phyloP scores from a whole-genome alignment of 1,140 invertebrate genomes.

The Drosophila setifemur region DNA sequence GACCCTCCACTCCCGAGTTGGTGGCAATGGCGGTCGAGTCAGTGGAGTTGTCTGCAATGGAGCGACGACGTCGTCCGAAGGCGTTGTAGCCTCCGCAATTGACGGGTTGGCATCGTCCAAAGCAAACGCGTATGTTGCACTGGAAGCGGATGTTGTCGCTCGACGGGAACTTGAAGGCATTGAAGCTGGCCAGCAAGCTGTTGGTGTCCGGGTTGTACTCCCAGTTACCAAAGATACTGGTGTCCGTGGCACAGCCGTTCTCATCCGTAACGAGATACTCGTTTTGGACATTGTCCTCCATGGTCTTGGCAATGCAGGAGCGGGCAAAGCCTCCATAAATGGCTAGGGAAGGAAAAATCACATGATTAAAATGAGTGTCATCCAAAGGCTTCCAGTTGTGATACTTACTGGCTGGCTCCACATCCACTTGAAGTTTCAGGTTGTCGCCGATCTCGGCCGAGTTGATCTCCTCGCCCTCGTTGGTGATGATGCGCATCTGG shows the following conservation, averaged over 20 bases:
- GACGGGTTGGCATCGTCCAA: conserved; percentile 96
- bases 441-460: conserved; percentile 96
- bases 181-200: conserved; percentile 92
- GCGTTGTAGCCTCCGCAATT: conserved; percentile 96
- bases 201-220: conserved; percentile 92
- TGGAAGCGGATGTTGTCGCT: conserved; percentile 97
- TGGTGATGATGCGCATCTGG: conserved; percentile 94
- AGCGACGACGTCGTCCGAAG: conserved; percentile 90
- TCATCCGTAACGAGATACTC: conserved; percentile 96
- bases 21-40: conserved; percentile 84
- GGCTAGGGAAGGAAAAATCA: conserved; percentile 83
- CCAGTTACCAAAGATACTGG: conserved; percentile 96
- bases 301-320: conserved; percentile 95
- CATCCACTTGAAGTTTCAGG: conserved; percentile 94
- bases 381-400: conserved; percentile 20
- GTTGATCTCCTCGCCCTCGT: conserved; percentile 93
- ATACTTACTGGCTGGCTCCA: conserved; percentile 93
- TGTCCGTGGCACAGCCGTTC: conserved; percentile 96
- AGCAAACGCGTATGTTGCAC: conserved; percentile 97
- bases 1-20: conserved; percentile 86
- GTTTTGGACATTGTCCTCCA: conserved; percentile 93
- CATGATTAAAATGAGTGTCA: not conserved
- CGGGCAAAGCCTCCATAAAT: conserved; percentile 97
- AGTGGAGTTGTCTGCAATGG: conserved; percentile 84
- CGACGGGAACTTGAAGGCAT: conserved; percentile 97